Percentiles rank a stretch among this genome's conserved stretches.
phyloP scores from a whole-genome alignment of 2,888 invertebrate species.

The Epinotia brunnichana region DNA sequence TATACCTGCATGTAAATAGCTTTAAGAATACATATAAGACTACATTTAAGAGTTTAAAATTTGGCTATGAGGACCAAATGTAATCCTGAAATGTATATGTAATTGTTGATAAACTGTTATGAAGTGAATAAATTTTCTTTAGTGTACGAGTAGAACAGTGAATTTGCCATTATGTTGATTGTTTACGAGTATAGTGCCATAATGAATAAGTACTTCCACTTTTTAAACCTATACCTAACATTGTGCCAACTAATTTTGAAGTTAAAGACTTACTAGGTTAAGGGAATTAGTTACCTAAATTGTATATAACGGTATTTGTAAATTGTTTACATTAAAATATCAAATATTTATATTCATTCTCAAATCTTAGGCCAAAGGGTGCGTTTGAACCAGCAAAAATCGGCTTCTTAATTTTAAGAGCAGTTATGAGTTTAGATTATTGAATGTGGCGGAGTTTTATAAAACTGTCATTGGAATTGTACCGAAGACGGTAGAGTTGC shows the following conservation, averaged over 20 bases:
- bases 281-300: slow-evolving; percentile 27
- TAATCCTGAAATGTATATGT: slow-evolving; percentile 44
- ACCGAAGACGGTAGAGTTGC: too few species aligned
- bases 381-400: background rate
- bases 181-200: slow-evolving; percentile 29
- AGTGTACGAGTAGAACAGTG: slow-evolving; percentile 8
- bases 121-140: slow-evolving; percentile 21
- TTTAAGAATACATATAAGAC: background rate
- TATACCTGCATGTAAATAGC: slow-evolving; percentile 20
- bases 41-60: slow-evolving; percentile 24
- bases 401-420: too few species aligned
- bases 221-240: slow-evolving; percentile 13
- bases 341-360: slow-evolving; percentile 15
- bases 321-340: slow-evolving; percentile 18
- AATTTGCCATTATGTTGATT: slow-evolving; percentile 25
- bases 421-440: too few species aligned
- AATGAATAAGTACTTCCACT: slow-evolving; percentile 24
- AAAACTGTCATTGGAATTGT: too few species aligned
- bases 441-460: too few species aligned
- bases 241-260: slow-evolving; percentile 35
- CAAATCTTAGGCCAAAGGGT: background rate
- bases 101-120: slow-evolving; percentile 39
- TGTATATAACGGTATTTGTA: slow-evolving; percentile 32
- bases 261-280: slow-evolving; percentile 42
- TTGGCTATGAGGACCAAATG: slow-evolving; percentile 48